Conservation (phyloP, 1,140 invertebrate genomes). For the Anadara kagoshimensis region DNA sequence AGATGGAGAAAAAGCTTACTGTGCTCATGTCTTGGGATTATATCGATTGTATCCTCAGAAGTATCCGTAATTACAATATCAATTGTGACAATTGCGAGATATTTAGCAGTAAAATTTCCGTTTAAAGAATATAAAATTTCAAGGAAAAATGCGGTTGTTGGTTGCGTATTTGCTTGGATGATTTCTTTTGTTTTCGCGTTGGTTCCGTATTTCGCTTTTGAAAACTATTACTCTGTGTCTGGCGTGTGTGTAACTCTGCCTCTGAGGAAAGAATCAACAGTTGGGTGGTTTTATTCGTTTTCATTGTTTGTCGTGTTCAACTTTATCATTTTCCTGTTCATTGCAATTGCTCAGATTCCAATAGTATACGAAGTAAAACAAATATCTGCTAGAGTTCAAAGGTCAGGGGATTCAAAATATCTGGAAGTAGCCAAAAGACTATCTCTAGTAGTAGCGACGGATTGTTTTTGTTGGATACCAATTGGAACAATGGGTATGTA, state of each 20-base stretch:
- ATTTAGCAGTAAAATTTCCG: constrained; percentile 81
- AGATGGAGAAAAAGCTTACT: constrained; percentile 82
- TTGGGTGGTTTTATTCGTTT: constrained; percentile 41
- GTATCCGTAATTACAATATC: constrained; percentile 84
- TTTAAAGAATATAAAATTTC: constrained; percentile 67
- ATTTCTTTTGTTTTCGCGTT: constrained; percentile 79
- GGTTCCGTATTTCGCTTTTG: constrained; percentile 79
- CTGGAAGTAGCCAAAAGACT: constrained; percentile 41
- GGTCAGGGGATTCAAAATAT: constrained; percentile 74
- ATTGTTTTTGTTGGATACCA: constrained; percentile 52
- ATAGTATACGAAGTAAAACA: constrained; percentile 26
- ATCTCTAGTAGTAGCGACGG: constrained; percentile 41
- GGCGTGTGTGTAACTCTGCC: constrained; percentile 72
- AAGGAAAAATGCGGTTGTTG: constrained; percentile 74
- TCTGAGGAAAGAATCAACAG: constrained; percentile 41
- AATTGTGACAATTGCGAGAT: constrained; percentile 85
- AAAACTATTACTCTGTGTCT: constrained; percentile 64
- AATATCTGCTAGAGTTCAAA: constrained; percentile 51
- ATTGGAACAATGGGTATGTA: constrained; percentile 47
- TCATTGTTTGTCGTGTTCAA: constrained; percentile 45
- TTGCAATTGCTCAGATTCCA: constrained; percentile 44
- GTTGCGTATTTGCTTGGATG: constrained; percentile 80
- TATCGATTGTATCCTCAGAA: constrained; percentile 70
- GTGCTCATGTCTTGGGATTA: constrained; percentile 60
- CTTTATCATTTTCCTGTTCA: constrained; percentile 45